A percentile compares a stretch with the other conserved stretches of the same genome.
Conservation (phyloP, 2,113 vertebrate species). For the Rhabdornis inornatus region DNA sequence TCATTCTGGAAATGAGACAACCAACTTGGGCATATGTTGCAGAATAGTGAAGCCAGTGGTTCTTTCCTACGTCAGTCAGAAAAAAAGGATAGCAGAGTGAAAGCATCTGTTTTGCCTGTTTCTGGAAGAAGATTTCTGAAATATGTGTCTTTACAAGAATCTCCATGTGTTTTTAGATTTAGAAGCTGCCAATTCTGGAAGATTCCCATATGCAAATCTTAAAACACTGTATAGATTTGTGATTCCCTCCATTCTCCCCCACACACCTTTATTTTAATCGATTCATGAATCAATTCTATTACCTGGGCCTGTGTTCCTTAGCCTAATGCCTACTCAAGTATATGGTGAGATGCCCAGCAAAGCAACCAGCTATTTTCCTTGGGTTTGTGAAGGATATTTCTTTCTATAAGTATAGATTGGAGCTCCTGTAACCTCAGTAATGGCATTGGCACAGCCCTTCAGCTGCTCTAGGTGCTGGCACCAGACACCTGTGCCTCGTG, state of each 20-base stretch:
- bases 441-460: neutral
- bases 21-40: fast-evolving
- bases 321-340: neutral
- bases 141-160: neutral
- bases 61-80: neutral
- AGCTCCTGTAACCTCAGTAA: neutral
- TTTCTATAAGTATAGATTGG: neutral
- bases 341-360: neutral
- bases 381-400: neutral
- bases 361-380: neutral
- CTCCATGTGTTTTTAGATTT: neutral
- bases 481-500: neutral
- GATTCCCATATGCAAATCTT: neutral
- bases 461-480: neutral
- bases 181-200: neutral
- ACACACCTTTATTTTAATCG: fast-evolving
- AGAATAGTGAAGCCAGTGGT: neutral
- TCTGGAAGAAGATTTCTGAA: neutral
- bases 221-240: neutral
- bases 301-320: neutral
- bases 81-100: neutral
- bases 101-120: neutral
- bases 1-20: neutral
- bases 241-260: neutral
- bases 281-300: neutral